These are phyloP conservation scores for Ardeotis arabs DNA, from an alignment of 2,113 vertebrate species.

Conservation along the genomic window DNA sequence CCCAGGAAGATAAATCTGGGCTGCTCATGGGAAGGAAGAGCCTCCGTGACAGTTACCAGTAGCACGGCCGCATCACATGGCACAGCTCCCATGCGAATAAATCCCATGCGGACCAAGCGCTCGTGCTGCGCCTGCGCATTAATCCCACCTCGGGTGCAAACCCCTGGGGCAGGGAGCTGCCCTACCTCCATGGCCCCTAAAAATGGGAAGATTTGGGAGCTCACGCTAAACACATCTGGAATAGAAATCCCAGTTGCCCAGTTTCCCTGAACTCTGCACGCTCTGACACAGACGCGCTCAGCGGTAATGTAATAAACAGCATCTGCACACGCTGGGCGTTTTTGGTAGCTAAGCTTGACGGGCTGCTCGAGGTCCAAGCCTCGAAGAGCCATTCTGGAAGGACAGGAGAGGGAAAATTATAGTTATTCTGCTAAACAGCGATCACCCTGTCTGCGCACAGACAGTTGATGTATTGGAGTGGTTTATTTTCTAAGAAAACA, in stretches of 20 bases:
- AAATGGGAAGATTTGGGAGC: too few relatives aligned
- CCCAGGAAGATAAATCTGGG: too few relatives aligned
- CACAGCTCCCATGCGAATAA: fast-evolving
- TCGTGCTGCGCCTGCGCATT: fast-evolving
- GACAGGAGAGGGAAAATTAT: neutral
- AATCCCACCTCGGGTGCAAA: fast-evolving
- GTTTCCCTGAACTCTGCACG: fast-evolving
- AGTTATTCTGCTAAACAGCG: neutral
- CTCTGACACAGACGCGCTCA: neutral
- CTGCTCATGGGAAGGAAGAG: neutral
- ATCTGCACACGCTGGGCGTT: neutral
- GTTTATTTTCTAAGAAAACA: slow-evolving; percentile 30
- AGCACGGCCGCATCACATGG: fast-evolving
- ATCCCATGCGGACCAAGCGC: fast-evolving
- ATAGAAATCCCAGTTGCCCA: neutral
- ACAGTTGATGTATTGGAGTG: neutral
- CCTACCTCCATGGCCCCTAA: too few relatives aligned
- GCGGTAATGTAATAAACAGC: neutral
- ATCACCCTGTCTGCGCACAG: neutral
- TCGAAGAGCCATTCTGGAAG: neutral
- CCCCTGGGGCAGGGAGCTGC: fast-evolving
- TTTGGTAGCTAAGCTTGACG: neutral
- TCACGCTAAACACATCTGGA: neutral
- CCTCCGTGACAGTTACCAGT: neutral
- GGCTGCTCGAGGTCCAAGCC: neutral